Evolutionary conservation across 2,797 vertebrate species (phyloP).

Genomic region (Varecia variegata): DNA sequence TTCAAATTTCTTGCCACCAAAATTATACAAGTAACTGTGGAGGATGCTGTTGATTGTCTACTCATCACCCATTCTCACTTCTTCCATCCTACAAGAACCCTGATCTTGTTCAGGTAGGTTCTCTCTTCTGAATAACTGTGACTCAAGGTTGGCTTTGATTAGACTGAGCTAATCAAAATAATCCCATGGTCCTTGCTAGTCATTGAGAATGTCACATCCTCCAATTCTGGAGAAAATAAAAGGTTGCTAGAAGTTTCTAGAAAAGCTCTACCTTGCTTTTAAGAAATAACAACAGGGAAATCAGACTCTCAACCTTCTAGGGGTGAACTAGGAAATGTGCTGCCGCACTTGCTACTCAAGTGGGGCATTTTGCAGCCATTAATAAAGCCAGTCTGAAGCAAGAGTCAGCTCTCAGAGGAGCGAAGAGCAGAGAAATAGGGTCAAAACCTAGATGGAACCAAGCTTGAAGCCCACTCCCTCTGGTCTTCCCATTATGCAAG

Average conservation of each 20-base stretch:
- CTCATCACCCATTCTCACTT: neutral
- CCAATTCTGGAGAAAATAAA: constrained; percentile 1
- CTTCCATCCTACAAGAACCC: neutral
- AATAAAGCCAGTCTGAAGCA: neutral
- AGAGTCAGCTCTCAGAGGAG: neutral
- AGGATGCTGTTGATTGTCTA: neutral
- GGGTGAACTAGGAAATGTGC: neutral
- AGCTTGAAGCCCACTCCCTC: neutral
- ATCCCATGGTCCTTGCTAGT: neutral
- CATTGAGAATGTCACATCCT: neutral
- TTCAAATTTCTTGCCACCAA: neutral
- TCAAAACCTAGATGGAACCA: neutral
- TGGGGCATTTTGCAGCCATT: neutral
- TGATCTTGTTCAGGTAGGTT: neutral
- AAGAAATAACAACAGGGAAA: neutral
- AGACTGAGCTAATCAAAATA: neutral
- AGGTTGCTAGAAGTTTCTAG: neutral
- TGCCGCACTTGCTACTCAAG: neutral
- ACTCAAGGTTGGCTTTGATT: neutral
- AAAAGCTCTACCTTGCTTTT: neutral
- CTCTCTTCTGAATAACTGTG: neutral
- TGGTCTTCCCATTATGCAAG: neutral
- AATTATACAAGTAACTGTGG: neutral
- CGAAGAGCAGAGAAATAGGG: neutral
- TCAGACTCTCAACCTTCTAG: neutral